Evolutionary conservation across 2,113 vertebrate species (phyloP).

Genomic region (Pelodiscus sinensis): DNA sequence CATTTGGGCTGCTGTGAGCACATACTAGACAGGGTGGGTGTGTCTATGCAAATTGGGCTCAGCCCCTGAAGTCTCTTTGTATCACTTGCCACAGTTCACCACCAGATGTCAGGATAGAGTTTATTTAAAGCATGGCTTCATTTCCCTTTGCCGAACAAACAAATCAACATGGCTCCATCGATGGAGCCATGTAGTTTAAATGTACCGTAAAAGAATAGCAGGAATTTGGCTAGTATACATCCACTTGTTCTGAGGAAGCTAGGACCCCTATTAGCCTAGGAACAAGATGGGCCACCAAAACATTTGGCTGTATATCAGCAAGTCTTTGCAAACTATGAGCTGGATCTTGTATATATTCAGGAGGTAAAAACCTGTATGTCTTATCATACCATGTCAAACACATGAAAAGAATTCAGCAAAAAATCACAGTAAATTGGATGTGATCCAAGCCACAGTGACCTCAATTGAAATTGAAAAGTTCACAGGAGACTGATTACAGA

Average conservation of each 20-base stretch:
- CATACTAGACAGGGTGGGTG: too few species aligned
- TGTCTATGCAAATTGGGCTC: too few species aligned
- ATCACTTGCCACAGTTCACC: too few species aligned
- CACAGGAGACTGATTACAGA: conserved; percentile 53
- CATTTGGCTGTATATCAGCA: not conserved
- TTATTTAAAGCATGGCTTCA: too few species aligned
- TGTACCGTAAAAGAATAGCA: not conserved
- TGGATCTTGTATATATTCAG: not conserved
- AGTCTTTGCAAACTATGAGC: not conserved
- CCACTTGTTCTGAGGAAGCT: not conserved
- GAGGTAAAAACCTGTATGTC: not conserved
- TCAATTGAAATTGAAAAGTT: conserved; percentile 60
- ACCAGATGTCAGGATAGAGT: too few species aligned
- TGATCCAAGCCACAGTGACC: conserved; percentile 51
- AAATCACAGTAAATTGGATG: conserved; percentile 28
- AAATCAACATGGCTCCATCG: too few species aligned
- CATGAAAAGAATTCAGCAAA: not conserved
- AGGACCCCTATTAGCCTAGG: not conserved
- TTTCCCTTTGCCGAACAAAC: too few species aligned
- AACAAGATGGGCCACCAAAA: not conserved
- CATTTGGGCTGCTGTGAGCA: too few species aligned
- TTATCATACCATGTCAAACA: not conserved
- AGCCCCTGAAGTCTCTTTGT: too few species aligned
- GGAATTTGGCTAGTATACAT: not conserved
- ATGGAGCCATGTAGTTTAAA: too few species aligned